Evolutionary conservation across 1,140 invertebrate genomes (phyloP).

Genomic region (Chionoecetes opilio): DNA sequence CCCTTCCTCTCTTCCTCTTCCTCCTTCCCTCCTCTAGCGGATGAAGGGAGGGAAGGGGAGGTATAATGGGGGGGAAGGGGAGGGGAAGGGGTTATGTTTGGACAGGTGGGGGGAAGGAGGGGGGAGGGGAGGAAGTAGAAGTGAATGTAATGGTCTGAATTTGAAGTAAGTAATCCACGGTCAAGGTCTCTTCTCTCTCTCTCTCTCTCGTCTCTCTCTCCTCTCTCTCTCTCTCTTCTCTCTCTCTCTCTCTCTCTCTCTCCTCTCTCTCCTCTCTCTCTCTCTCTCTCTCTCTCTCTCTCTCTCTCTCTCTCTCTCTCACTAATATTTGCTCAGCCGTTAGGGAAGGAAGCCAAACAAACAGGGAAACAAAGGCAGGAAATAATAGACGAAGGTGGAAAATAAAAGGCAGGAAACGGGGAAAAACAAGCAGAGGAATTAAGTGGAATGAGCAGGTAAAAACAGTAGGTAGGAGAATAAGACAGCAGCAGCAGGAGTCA

Average conservation of each 20-base stretch:
- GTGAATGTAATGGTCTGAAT: too few relatives aligned
- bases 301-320: too few relatives aligned
- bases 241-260: too few relatives aligned
- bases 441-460: neutral
- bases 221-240: too few relatives aligned
- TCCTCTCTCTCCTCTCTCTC: too few relatives aligned
- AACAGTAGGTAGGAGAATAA: neutral
- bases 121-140: neutral
- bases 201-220: too few relatives aligned
- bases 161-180: too few relatives aligned
- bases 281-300: too few relatives aligned
- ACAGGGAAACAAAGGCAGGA: neutral
- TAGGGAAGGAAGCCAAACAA: too few relatives aligned
- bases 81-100: neutral
- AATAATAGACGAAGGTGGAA: neutral
- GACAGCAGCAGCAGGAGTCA: neutral
- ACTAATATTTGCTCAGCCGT: too few relatives aligned
- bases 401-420: neutral
- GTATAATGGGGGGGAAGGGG: neutral
- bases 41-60: neutral
- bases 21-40: neutral
- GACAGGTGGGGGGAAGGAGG: conserved; percentile 4
- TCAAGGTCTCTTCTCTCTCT: too few relatives aligned
- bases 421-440: neutral
- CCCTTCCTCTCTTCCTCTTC: neutral